Evolutionary conservation across 92 coral and sea anemone species (phyloP).

Genomic region (Epizoanthus ramosus): DNA sequence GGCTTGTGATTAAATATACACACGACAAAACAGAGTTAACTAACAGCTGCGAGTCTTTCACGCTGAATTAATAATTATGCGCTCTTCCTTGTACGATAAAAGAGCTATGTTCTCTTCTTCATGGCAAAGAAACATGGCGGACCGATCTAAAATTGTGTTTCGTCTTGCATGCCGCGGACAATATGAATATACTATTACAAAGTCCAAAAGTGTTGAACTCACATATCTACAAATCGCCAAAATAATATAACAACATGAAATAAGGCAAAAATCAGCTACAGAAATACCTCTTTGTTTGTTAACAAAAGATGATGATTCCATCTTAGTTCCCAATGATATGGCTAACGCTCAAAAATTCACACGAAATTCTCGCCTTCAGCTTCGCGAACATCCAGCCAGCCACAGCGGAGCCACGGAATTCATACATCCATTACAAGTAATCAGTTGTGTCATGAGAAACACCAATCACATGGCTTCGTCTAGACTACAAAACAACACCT

Average conservation of each 20-base stretch:
- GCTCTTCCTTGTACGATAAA: background rate
- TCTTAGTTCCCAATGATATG: background rate
- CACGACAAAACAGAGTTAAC: background rate
- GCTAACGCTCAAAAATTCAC: background rate
- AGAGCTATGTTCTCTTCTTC: background rate
- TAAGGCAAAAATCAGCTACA: no score
- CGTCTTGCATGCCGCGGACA: background rate
- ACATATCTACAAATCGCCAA: background rate
- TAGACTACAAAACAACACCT: background rate
- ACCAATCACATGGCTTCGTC: constrained; percentile 20
- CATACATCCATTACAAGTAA: constrained; percentile 8
- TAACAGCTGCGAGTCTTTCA: background rate
- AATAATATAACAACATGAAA: no score
- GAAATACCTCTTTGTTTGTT: no score
- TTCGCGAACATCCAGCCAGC: background rate
- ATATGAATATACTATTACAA: background rate
- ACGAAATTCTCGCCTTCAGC: no score
- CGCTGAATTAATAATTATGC: background rate
- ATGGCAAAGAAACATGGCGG: background rate
- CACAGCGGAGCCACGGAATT: constrained; percentile 12
- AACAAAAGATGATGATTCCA: background rate
- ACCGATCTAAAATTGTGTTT: background rate
- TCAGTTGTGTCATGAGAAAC: constrained; percentile 2
- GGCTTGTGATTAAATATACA: background rate
- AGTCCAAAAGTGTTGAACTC: constrained; percentile 1